Evolutionary conservation across 2,113 vertebrate genomes (phyloP).

Genomic region (Geococcyx californianus): DNA sequence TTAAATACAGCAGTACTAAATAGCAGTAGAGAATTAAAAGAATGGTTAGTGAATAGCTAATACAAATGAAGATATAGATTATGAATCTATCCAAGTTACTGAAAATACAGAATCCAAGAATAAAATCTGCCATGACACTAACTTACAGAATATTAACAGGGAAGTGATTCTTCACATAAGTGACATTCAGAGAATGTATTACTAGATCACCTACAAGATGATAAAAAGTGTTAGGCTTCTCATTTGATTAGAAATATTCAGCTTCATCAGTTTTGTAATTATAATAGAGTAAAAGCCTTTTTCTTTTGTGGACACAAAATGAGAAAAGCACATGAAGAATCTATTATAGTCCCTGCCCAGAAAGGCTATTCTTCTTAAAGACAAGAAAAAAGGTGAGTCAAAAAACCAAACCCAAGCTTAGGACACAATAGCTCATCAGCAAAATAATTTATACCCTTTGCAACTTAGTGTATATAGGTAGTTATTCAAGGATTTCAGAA

Average conservation of each 20-base stretch:
- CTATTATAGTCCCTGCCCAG: neutral
- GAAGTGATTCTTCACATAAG: neutral
- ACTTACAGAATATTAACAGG: neutral
- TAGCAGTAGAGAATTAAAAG: neutral
- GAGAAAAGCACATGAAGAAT: neutral
- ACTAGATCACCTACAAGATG: neutral
- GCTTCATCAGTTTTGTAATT: neutral
- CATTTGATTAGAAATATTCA: neutral
- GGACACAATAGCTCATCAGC: neutral
- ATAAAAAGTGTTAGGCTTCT: neutral
- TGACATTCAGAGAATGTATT: neutral
- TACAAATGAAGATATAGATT: neutral
- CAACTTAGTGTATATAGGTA: neutral
- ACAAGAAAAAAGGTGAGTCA: neutral
- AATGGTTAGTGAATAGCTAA: neutral
- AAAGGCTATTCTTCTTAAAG: neutral
- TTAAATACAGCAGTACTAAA: neutral
- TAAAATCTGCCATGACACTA: neutral
- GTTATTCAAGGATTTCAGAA: neutral
- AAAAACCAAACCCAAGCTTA: neutral
- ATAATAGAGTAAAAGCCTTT: neutral
- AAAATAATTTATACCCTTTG: neutral
- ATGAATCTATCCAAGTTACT: neutral
- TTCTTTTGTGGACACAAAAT: neutral
- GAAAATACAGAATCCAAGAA: neutral